phyloP scores from a whole-genome alignment of 2,797 vertebrate species.

The Rhinoraja longicauda region DNA sequence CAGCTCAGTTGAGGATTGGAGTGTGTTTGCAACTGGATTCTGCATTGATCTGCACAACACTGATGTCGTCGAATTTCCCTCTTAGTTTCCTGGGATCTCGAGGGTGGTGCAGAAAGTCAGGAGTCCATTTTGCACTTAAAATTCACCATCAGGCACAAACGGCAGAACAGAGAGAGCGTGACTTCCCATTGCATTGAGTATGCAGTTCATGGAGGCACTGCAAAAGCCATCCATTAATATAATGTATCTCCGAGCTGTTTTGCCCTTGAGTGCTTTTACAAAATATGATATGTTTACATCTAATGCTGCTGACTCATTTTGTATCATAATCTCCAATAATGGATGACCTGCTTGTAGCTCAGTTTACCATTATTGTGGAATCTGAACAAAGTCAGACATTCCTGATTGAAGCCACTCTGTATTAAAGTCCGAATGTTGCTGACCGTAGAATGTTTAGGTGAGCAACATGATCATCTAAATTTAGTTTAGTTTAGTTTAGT shows the following conservation, averaged over 20 bases:
- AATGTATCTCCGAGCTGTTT: background rate
- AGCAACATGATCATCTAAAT: background rate
- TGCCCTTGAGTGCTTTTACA: background rate
- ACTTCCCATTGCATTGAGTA: background rate
- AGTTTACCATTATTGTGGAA: background rate
- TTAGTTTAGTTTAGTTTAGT: too few species aligned
- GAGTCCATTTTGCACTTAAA: background rate
- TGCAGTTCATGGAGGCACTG: background rate
- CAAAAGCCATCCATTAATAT: too few species aligned
- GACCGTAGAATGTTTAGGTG: background rate
- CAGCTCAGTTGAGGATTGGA: background rate
- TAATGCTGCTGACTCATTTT: background rate
- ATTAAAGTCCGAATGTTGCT: background rate
- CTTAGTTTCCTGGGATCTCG: background rate
- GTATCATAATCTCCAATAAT: background rate
- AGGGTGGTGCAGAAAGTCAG: background rate
- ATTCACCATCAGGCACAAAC: background rate
- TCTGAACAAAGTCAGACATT: background rate
- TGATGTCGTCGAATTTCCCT: background rate
- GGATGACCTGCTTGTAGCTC: background rate
- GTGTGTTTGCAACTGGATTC: background rate
- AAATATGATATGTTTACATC: background rate
- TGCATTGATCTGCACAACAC: background rate
- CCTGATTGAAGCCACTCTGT: background rate
- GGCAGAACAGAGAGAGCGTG: background rate